Conservation (phyloP, 2,888 invertebrate species). For the Eilema sororculum region DNA sequence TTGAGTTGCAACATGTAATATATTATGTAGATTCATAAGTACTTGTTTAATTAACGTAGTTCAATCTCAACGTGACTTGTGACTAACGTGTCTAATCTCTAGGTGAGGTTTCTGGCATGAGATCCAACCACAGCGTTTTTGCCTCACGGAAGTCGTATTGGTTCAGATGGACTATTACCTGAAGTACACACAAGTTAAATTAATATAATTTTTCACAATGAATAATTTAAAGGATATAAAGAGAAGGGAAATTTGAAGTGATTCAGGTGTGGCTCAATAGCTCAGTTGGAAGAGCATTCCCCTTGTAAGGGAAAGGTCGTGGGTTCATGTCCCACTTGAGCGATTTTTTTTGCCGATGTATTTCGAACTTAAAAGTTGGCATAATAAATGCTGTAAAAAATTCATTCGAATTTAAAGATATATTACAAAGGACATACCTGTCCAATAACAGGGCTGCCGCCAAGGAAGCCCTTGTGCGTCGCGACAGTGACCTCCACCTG, state of each 20-base stretch:
- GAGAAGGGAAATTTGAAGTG: too few relatives aligned
- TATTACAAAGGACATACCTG: too few relatives aligned
- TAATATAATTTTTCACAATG: neutral
- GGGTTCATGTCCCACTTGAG: too few relatives aligned
- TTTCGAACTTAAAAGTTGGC: too few relatives aligned
- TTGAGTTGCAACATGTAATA: slow-evolving; percentile 41
- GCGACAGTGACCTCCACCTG: slow-evolving; percentile 95
- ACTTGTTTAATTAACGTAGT: slow-evolving; percentile 44
- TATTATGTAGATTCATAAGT: slow-evolving; percentile 62
- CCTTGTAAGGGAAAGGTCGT: too few relatives aligned
- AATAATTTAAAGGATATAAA: neutral
- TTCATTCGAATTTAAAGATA: too few relatives aligned
- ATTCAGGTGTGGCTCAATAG: too few relatives aligned
- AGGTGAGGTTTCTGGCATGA: slow-evolving; percentile 86
- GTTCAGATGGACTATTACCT: slow-evolving; percentile 89
- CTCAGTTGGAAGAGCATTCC: too few relatives aligned
- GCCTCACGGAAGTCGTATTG: slow-evolving; percentile 90
- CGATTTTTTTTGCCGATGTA: too few relatives aligned
- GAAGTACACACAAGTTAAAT: slow-evolving; percentile 53
- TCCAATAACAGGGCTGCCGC: slow-evolving; percentile 94
- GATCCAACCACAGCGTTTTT: slow-evolving; percentile 91
- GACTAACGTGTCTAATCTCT: slow-evolving; percentile 63
- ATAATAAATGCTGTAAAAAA: too few relatives aligned
- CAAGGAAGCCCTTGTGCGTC: slow-evolving; percentile 94
- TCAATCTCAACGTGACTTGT: slow-evolving; percentile 10